Percentiles rank a stretch among this genome's conserved stretches.
These are phyloP conservation scores for Meloidogyne hapla DNA, from an alignment of 1,140 invertebrate genomes.

Conservation along the genomic window DNA sequence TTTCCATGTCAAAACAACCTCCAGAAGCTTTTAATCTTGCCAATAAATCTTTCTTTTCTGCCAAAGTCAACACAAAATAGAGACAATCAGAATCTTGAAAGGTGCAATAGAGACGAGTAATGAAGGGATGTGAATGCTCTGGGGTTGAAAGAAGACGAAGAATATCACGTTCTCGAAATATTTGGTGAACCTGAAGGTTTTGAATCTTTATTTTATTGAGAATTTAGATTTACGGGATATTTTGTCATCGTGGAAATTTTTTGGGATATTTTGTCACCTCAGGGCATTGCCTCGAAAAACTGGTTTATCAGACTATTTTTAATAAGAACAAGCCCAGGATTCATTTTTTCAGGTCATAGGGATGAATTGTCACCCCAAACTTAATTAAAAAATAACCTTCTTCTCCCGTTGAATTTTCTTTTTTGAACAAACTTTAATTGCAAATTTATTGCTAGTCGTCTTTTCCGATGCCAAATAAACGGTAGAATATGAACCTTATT, in stretches of 20 bases:
- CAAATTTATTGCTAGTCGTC: constrained; percentile 27
- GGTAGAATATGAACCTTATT: constrained; percentile 44
- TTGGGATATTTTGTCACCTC: no score
- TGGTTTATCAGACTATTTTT: no score
- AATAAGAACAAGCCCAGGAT: no score
- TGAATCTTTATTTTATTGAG: background rate
- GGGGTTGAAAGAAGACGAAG: constrained; percentile 36
- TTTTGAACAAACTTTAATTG: constrained; percentile 48
- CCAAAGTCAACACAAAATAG: constrained; percentile 46
- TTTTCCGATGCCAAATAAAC: constrained; percentile 39
- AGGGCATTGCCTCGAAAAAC: no score
- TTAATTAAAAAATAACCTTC: constrained; percentile 32
- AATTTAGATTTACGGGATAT: no score
- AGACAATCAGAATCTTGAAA: constrained; percentile 48
- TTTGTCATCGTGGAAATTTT: no score
- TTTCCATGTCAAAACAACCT: background rate
- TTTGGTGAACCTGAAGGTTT: constrained; percentile 40
- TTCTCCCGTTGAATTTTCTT: constrained; percentile 45
- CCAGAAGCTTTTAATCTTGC: constrained; percentile 25
- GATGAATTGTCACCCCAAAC: background rate
- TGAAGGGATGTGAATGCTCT: constrained; percentile 42
- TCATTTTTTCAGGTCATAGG: no score
- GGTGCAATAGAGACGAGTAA: constrained; percentile 43
- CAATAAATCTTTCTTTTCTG: constrained; percentile 33
- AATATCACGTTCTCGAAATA: constrained; percentile 46